These are phyloP conservation scores for Dendrolimus kikuchii DNA, from an alignment of 1,140 invertebrate species.

Conservation along the genomic window DNA sequence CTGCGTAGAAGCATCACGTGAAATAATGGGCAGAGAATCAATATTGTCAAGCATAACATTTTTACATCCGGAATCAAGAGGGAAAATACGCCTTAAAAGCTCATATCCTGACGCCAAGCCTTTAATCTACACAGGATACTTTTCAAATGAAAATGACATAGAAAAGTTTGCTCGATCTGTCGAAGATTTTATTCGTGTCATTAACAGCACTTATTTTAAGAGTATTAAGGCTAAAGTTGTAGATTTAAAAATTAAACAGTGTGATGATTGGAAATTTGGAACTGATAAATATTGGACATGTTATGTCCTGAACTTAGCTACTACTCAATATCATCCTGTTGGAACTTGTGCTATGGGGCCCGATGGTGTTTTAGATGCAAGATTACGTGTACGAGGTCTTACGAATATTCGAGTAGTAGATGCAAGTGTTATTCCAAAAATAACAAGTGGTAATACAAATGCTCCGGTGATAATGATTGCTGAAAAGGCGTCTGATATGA, in stretches of 20 bases:
- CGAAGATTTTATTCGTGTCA: constrained; percentile 73
- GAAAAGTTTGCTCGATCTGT: constrained; percentile 83
- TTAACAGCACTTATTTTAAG: constrained; percentile 70
- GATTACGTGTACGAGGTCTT: constrained; percentile 64
- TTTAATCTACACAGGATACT: constrained; percentile 90
- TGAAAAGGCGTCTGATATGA: constrained; percentile 77
- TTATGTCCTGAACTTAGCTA: constrained; percentile 34
- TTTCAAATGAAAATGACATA: constrained; percentile 82
- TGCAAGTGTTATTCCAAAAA: constrained; percentile 34
- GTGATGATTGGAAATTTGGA: constrained; percentile 74
- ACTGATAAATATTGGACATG: constrained; percentile 77
- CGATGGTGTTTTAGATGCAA: constrained; percentile 72
- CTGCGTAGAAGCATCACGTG: constrained; percentile 37
- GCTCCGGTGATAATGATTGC: constrained; percentile 73
- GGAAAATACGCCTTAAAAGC: constrained; percentile 81
- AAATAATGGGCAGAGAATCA: constrained; percentile 79
- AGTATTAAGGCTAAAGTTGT: constrained; percentile 50
- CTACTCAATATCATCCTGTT: constrained; percentile 44
- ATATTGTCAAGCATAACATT: constrained; percentile 87
- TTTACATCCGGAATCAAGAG: constrained; percentile 82
- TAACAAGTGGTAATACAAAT: constrained; percentile 34
- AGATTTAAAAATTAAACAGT: constrained; percentile 48
- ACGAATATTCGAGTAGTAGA: constrained; percentile 40
- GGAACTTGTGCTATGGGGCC: constrained; percentile 75
- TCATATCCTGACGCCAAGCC: constrained; percentile 89